These are phyloP conservation scores for Yasuhikotakia modesta DNA, from an alignment of 2,797 vertebrate genomes.

Conservation along the genomic window DNA sequence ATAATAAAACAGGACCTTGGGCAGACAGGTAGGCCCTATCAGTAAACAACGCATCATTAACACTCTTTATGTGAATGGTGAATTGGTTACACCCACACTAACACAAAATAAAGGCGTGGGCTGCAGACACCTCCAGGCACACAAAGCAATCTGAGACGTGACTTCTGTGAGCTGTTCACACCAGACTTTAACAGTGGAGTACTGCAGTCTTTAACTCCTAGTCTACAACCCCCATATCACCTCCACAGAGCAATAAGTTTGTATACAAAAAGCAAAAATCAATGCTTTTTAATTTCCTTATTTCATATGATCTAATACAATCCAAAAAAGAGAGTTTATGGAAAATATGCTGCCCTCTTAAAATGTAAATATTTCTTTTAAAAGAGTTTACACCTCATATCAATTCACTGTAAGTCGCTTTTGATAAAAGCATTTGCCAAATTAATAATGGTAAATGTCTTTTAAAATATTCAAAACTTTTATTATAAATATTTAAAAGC, in stretches of 20 bases:
- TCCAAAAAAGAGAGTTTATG: neutral
- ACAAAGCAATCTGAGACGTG: slow-evolving; percentile 21
- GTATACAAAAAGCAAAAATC: neutral
- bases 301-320: neutral
- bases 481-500: no score
- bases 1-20: slow-evolving; percentile 1
- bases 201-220: neutral
- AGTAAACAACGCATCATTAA: slow-evolving; percentile 26
- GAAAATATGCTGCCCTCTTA: neutral
- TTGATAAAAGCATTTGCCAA: no score
- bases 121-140: slow-evolving; percentile 26
- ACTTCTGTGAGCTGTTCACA: slow-evolving; percentile 5
- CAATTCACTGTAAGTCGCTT: no score
- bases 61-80: slow-evolving; percentile 7
- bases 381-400: neutral
- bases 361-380: neutral
- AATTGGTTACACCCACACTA: slow-evolving; percentile 38
- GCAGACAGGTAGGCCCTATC: neutral
- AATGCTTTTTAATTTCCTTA: no score
- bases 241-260: no score
- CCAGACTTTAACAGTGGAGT: neutral
- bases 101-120: slow-evolving; percentile 30
- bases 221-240: neutral
- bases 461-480: neutral
- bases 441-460: no score